Conservation (phyloP, 2,797 vertebrate species). For the Carcharodon carcharias region DNA sequence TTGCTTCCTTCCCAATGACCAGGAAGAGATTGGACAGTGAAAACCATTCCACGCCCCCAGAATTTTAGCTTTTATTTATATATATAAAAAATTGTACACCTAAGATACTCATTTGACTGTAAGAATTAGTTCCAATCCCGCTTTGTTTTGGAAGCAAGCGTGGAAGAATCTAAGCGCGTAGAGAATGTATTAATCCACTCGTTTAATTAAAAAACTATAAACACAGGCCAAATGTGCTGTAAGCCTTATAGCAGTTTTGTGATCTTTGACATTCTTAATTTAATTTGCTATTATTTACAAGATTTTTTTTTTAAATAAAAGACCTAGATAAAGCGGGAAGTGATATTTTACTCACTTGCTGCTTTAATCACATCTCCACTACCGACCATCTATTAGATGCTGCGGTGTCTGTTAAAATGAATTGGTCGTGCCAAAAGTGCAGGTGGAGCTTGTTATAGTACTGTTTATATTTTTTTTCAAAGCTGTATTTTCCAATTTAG, state of each 20-base stretch:
- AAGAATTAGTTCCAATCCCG: background rate
- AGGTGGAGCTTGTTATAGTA: background rate
- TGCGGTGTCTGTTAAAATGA: background rate
- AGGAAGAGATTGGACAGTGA: background rate
- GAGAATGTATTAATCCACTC: too few relatives aligned
- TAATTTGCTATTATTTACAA: background rate
- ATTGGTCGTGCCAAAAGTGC: background rate
- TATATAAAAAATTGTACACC: background rate
- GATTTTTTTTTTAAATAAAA: background rate
- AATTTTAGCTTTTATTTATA: background rate
- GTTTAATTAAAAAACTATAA: too few relatives aligned
- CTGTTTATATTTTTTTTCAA: background rate
- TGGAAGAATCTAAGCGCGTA: background rate
- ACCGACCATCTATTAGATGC: background rate
- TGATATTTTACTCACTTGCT: background rate
- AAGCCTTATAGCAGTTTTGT: background rate
- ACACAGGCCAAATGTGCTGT: too few relatives aligned
- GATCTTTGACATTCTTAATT: background rate
- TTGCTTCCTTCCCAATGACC: background rate
- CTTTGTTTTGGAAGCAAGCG: background rate
- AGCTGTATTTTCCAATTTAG: background rate
- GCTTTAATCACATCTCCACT: background rate
- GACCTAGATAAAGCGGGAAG: too few relatives aligned
- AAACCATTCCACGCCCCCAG: background rate
- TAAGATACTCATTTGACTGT: background rate